Percentiles rank a stretch among this genome's conserved stretches.
These are phyloP conservation scores for Bovichtus variegatus DNA, from an alignment of 2,797 vertebrate genomes.

Conservation along the genomic window DNA sequence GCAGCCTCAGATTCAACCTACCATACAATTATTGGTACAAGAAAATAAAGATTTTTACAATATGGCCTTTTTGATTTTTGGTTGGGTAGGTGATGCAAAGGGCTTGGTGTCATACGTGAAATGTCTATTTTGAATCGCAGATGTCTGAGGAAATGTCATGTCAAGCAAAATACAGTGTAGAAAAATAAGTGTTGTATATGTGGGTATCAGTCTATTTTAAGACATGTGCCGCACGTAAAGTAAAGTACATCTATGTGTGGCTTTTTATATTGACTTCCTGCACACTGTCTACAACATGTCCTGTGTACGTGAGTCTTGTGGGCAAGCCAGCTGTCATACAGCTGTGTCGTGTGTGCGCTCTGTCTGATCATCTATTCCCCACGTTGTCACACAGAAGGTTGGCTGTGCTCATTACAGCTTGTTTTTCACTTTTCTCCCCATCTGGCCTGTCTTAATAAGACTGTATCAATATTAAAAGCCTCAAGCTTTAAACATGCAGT, in stretches of 20 bases:
- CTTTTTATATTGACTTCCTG: constrained; percentile 23
- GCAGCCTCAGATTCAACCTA: constrained; percentile 50
- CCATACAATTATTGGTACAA: constrained; percentile 60
- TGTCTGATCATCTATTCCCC: constrained; percentile 81
- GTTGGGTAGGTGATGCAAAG: constrained; percentile 69
- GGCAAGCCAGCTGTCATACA: constrained; percentile 76
- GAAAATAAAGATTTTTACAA: constrained; percentile 64
- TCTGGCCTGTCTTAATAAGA: constrained; percentile 80
- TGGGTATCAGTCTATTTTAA: not conserved
- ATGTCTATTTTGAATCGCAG: constrained; percentile 37
- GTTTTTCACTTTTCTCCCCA: constrained; percentile 80
- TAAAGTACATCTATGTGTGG: not conserved
- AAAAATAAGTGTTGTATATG: not conserved
- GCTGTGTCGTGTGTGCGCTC: constrained; percentile 69
- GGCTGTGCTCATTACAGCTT: constrained; percentile 83
- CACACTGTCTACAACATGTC: constrained; percentile 33
- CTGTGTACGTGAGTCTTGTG: constrained; percentile 44
- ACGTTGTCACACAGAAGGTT: constrained; percentile 74
- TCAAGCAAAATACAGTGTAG: constrained; percentile 22
- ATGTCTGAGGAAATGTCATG: constrained; percentile 27
- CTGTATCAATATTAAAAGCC: constrained; percentile 72
- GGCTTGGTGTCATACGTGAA: constrained; percentile 57
- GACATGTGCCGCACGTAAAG: constrained; percentile 12
- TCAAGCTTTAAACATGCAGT: constrained; percentile 38
- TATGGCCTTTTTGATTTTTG: constrained; percentile 77